Percentiles rank a stretch among this genome's conserved stretches.
These are phyloP conservation scores for Chrysolina oricalcia DNA, from an alignment of 2,888 invertebrate species.

Conservation along the genomic window DNA sequence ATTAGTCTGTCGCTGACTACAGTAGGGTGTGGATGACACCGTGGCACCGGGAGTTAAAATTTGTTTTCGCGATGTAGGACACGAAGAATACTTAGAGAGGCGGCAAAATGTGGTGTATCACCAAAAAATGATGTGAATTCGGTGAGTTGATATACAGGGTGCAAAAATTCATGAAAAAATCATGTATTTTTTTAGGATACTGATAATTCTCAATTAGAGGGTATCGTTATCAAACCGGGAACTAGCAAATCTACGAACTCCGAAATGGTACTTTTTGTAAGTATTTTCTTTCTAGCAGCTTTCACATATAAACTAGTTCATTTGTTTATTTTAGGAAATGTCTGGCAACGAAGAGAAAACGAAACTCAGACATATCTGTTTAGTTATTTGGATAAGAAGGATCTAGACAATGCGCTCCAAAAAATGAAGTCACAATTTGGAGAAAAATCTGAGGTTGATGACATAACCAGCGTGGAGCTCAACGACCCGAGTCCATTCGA, in stretches of 20 bases:
- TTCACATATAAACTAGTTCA: too few species aligned
- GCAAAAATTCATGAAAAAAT: background rate
- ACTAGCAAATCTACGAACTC: background rate
- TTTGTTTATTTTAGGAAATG: background rate
- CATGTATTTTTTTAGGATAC: too few species aligned
- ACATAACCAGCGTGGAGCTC: too few species aligned
- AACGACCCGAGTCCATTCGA: too few species aligned
- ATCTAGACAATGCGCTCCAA: too few species aligned
- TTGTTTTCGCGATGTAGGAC: too few species aligned
- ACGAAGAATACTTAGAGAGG: background rate
- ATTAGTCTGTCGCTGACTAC: background rate
- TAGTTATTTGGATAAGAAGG: too few species aligned
- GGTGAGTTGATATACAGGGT: background rate
- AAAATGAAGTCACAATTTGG: too few species aligned
- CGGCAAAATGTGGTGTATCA: conserved; percentile 1
- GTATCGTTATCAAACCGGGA: background rate
- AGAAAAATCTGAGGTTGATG: too few species aligned
- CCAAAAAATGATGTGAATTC: background rate
- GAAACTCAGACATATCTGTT: conserved; percentile 3
- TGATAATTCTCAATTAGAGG: too few species aligned
- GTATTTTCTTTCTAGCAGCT: background rate
- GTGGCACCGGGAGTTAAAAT: too few species aligned
- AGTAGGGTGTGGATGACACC: too few species aligned
- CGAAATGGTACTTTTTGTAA: background rate
- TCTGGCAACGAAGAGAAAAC: background rate